Evolutionary conservation across 1,140 invertebrate species (phyloP).

Genomic region (Drosophila sproati): DNA sequence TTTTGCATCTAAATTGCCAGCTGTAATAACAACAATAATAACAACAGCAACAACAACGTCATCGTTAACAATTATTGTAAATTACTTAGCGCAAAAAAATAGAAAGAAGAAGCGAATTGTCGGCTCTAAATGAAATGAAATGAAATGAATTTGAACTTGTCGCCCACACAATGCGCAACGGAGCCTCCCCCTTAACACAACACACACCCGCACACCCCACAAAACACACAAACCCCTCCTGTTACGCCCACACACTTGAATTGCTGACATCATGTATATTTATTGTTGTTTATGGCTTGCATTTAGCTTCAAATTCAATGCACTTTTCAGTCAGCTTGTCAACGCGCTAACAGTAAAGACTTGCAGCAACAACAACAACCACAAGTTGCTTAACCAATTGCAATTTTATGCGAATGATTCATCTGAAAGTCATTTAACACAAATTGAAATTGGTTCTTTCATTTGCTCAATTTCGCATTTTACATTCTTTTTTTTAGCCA

Average conservation of each 20-base stretch:
- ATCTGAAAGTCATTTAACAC: conserved; percentile 13
- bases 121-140: conserved; percentile 54
- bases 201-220: not conserved
- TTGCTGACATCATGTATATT: conserved; percentile 70
- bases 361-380: conserved; percentile 17
- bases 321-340: conserved; percentile 73
- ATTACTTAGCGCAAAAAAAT: conserved; percentile 59
- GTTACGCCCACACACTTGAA: conserved; percentile 9
- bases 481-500: conserved; percentile 16
- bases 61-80: conserved; percentile 77
- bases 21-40: conserved; percentile 21
- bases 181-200: conserved; percentile 4
- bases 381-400: conserved; percentile 12
- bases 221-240: not conserved
- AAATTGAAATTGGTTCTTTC: not conserved
- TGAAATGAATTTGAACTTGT: conserved; percentile 71
- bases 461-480: conserved; percentile 1
- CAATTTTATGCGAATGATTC: conserved; percentile 30
- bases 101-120: not conserved
- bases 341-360: conserved; percentile 58
- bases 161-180: conserved; percentile 59
- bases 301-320: conserved; percentile 65
- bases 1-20: conserved; percentile 76
- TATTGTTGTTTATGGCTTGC: conserved; percentile 52
- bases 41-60: conserved; percentile 34